phyloP scores from a whole-genome alignment of 2,797 vertebrate genomes.

The Orestias chungarensis region DNA sequence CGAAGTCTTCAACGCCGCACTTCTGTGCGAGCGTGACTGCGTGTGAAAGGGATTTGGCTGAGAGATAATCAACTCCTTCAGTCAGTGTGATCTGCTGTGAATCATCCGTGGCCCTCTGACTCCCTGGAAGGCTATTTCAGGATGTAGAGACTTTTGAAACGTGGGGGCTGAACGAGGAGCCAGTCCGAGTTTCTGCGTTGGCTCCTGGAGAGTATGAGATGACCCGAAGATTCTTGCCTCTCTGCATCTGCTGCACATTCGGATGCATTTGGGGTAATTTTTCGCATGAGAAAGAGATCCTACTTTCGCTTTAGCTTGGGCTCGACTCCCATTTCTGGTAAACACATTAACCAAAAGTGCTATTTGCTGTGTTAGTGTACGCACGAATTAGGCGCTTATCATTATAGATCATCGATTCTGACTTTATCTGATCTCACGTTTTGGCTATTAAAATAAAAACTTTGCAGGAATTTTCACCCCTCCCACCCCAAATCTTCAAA shows the following conservation, averaged over 20 bases:
- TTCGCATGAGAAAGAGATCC: slow-evolving; percentile 36
- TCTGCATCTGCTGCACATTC: slow-evolving; percentile 13
- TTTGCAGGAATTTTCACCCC: background rate
- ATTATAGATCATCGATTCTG: background rate
- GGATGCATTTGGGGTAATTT: slow-evolving; percentile 21
- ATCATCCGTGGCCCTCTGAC: slow-evolving; percentile 62
- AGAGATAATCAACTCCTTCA: slow-evolving; percentile 42
- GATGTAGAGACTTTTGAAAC: slow-evolving; percentile 60
- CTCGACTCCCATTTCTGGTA: slow-evolving; percentile 29
- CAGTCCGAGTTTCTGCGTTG: slow-evolving; percentile 30
- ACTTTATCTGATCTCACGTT: background rate
- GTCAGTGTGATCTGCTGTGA: slow-evolving; percentile 54
- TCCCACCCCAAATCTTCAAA: too few species aligned
- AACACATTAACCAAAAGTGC: slow-evolving; percentile 16
- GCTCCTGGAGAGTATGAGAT: slow-evolving; percentile 31
- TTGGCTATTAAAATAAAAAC: background rate
- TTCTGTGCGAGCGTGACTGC: slow-evolving; percentile 11
- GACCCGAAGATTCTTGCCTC: slow-evolving; percentile 14
- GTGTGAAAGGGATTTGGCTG: slow-evolving; percentile 10
- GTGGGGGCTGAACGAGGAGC: slow-evolving; percentile 45
- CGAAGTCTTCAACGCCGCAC: slow-evolving; percentile 31
- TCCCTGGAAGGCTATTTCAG: slow-evolving; percentile 63
- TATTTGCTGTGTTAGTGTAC: background rate
- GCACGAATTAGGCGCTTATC: background rate
- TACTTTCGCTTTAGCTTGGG: slow-evolving; percentile 61